Percentiles rank a stretch among this genome's conserved stretches.
phyloP scores from a whole-genome alignment of 2,888 invertebrate species.

The Sericinus montela region DNA sequence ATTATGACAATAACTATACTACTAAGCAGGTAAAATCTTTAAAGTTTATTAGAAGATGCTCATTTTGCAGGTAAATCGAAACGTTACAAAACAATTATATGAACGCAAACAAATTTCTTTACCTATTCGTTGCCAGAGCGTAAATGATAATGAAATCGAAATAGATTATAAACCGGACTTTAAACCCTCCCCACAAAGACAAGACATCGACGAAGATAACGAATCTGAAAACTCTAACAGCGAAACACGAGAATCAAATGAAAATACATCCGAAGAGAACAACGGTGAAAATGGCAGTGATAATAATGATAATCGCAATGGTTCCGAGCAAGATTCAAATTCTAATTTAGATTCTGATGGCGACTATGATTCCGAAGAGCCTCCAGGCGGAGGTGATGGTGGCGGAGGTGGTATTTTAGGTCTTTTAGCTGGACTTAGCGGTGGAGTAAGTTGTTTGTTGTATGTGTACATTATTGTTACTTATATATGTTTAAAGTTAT shows the following conservation, averaged over 20 bases:
- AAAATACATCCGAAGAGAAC: conserved; percentile 37
- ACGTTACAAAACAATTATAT: neutral
- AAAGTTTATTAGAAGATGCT: too few species aligned
- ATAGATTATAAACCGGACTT: conserved; percentile 36
- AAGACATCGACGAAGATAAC: conserved; percentile 31
- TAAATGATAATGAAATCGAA: conserved; percentile 45
- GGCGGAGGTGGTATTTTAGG: conserved; percentile 70
- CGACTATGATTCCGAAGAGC: conserved; percentile 58
- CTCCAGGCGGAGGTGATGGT: conserved; percentile 60
- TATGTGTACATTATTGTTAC: neutral
- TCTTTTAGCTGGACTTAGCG: conserved; percentile 63
- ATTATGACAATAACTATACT: too few species aligned
- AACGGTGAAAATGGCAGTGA: neutral
- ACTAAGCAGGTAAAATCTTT: too few species aligned
- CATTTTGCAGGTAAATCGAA: neutral
- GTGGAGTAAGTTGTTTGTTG: conserved; percentile 51
- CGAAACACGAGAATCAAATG: conserved; percentile 30
- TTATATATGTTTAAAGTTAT: neutral
- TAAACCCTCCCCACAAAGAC: conserved; percentile 45
- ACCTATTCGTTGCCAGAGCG: conserved; percentile 36
- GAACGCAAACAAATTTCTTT: neutral
- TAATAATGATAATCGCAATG: conserved; percentile 24
- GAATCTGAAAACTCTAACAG: conserved; percentile 27
- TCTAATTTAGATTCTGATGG: conserved; percentile 27
- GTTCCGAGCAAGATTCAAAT: conserved; percentile 41